A percentile compares a stretch with the other conserved stretches of the same genome.
phyloP scores from a whole-genome alignment of 2,888 invertebrate genomes.

The Eretmocerus hayati region DNA sequence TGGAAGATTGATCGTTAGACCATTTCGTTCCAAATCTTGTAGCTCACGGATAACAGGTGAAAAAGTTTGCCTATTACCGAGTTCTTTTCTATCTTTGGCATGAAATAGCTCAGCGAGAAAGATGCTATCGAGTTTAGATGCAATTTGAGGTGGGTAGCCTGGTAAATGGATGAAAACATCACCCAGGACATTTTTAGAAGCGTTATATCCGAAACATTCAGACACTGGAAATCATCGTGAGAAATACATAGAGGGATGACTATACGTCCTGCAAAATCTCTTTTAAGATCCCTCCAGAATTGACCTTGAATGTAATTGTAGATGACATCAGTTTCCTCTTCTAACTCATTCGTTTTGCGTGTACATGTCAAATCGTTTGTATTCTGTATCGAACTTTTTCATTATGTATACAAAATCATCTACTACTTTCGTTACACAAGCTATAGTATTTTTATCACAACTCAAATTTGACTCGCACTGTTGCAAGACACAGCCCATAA shows the following conservation, averaged over 20 bases:
- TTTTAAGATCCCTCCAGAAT: slow-evolving; percentile 7
- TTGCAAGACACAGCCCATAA: neutral
- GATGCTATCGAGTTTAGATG: neutral
- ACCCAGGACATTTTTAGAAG: slow-evolving; percentile 17
- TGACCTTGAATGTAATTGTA: slow-evolving; percentile 17
- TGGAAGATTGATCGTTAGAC: neutral
- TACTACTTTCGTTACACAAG: neutral
- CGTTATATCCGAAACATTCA: slow-evolving; percentile 21
- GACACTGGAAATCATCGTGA: slow-evolving; percentile 23
- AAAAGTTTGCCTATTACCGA: neutral
- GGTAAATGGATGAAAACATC: slow-evolving; percentile 17
- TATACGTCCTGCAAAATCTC: slow-evolving; percentile 11
- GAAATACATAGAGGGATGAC: slow-evolving; percentile 20
- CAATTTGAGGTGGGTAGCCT: neutral
- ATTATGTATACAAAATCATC: neutral
- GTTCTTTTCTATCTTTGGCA: slow-evolving; percentile 4
- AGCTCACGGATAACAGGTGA: neutral
- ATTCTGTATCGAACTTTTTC: too few relatives aligned
- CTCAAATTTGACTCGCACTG: slow-evolving; percentile 1
- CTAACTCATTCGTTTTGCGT: slow-evolving; percentile 2
- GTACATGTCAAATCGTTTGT: neutral
- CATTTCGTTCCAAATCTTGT: neutral
- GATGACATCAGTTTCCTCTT: slow-evolving; percentile 7
- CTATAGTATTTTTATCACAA: neutral
- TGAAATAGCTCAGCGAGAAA: neutral